Evolutionary conservation across 2,113 vertebrate genomes (phyloP), one percentile per base, ranked within the genome.

Genomic region (Osmerus eperlanus): DNA sequence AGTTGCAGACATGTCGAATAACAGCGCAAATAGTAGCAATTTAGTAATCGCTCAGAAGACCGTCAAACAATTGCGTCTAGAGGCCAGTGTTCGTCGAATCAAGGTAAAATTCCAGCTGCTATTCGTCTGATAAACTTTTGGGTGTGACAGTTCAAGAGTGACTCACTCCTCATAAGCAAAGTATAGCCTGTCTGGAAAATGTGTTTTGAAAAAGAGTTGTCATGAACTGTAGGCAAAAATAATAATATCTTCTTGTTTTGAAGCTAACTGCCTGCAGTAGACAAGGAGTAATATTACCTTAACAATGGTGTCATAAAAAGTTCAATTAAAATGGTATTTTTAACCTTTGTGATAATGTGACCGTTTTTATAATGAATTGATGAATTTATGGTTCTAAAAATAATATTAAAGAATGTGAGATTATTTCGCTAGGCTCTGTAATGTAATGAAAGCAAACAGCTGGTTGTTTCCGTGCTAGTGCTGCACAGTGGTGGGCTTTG

Each of bases 41-140:
- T 72, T 93, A 59, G 85, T 88, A 12, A 78, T 86, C 59, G 90
- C 90, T 1, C 89, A 92, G 32, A 90, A 89, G 78, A 72, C 86
- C 32, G 92, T 93, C 9, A 91, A 92, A 81, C 92, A 93, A 78
- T 89, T 93, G 18, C 83, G 90, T 28, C 36, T 92, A 14, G 92
- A 93, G 82, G 91, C 92, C 74, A 89, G 87, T 58, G 65, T 91
- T 62, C 87, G 84, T 9, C 85, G 92, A 70, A 91, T 93, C 70
- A 88, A 89, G 87, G 92, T 93, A 89, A 51, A 64, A 3, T 29
- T 58, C 79, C 80, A 19, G 60, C 63, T 63, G 47, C 7, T 74
- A 64, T 41, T 47, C 41, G 15, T 29, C 62, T 65, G 7, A 67
- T 81, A 72, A 41, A 77, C 19, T 11, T 55, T 28, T 75, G 52